Evolutionary conservation across 2,797 vertebrate genomes (phyloP).

Genomic region (Neomorphus geoffroyi): DNA sequence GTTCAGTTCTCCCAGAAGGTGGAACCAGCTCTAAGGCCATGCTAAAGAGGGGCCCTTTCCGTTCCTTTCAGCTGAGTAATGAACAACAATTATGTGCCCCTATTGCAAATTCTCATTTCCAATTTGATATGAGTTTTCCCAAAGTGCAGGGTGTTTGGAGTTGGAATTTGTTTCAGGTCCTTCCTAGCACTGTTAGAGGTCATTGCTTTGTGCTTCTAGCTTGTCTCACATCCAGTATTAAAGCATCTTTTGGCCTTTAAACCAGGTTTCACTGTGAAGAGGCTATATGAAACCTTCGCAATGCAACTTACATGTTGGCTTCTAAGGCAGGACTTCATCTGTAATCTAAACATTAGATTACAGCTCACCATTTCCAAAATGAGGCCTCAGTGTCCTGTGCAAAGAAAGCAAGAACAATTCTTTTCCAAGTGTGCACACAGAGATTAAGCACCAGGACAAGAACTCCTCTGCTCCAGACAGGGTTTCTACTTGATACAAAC

Average conservation of each 20-base stretch:
- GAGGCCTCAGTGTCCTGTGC: not conserved
- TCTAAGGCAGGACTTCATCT: not conserved
- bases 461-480: not conserved
- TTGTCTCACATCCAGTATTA: not conserved
- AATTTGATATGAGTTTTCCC: not conserved
- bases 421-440: not conserved
- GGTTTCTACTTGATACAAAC: not conserved
- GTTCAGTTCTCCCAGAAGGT: constrained; percentile 33
- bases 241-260: not conserved
- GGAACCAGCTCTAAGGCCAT: not conserved
- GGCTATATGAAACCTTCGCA: not conserved
- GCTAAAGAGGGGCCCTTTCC: not conserved
- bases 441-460: not conserved
- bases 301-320: not conserved
- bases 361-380: not conserved
- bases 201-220: not conserved
- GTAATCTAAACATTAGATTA: not conserved
- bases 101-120: not conserved
- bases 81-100: not conserved
- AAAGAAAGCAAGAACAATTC: not conserved
- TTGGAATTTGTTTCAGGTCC: not conserved
- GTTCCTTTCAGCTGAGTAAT: not conserved
- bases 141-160: not conserved
- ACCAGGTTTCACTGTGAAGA: not conserved
- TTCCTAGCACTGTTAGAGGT: not conserved